Percentiles rank a stretch among this genome's conserved stretches.
These are phyloP conservation scores for Drosophila kurseongensis DNA, from an alignment of 1,140 invertebrate species.

Conservation along the genomic window DNA sequence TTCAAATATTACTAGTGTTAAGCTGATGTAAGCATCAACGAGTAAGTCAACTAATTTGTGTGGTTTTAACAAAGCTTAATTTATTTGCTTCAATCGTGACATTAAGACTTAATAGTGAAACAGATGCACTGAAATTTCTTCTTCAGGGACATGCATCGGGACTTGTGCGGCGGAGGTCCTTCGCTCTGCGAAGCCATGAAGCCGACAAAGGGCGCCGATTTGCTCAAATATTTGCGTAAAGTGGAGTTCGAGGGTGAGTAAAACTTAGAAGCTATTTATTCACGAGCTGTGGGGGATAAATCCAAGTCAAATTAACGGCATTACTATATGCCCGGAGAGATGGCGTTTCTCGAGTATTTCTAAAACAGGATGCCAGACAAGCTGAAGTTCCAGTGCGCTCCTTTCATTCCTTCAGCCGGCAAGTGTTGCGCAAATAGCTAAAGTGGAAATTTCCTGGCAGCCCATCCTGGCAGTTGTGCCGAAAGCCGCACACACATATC, in stretches of 20 bases:
- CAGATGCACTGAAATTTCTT: background rate
- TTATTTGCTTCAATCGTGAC: background rate
- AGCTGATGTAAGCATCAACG: too few species aligned
- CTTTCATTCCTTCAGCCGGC: conserved; percentile 12
- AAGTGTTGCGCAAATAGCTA: conserved; percentile 72
- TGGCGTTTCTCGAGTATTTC: background rate
- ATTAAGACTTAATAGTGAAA: too few species aligned
- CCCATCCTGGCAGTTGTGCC: conserved; percentile 1
- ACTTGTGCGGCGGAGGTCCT: conserved; percentile 89
- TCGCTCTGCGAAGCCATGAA: conserved; percentile 95
- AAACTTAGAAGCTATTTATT: background rate
- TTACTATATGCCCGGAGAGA: background rate
- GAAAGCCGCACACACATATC: conserved; percentile 10
- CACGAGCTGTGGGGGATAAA: background rate
- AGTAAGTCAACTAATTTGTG: too few species aligned
- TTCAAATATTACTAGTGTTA: too few species aligned
- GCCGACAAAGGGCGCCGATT: conserved; percentile 92
- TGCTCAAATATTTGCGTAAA: conserved; percentile 93
- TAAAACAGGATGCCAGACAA: conserved; percentile 3
- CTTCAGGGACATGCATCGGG: conserved; percentile 92
- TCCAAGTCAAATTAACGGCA: background rate
- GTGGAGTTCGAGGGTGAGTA: conserved; percentile 93
- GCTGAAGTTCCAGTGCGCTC: conserved; percentile 7
- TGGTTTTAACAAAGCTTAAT: background rate
- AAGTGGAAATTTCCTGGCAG: conserved; percentile 47